Base-by-base conservation (phyloP, 64 coral and sea anemone species). In the Porites lutea region DNA sequence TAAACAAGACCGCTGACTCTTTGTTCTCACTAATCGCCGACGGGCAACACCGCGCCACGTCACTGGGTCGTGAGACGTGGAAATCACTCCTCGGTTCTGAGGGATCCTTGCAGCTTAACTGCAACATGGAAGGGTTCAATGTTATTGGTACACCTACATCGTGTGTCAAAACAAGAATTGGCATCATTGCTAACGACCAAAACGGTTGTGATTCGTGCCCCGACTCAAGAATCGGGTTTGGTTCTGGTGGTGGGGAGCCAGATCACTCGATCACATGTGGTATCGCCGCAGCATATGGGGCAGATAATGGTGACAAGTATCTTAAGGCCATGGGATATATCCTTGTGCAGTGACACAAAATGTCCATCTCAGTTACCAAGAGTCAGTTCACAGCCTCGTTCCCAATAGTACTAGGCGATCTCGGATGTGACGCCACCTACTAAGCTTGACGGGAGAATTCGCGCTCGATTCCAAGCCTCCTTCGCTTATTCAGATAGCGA, bases 61-160 rank as follows among this genome's bases (percentile, higher is more conserved):
- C 71, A 65, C 22, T 89, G 45, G 46, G 77, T 3, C 74, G 72
- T 23, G 19, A 45, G 2, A 52, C 77, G 4, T 94, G 92, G 92
- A 89, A 84, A 47, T 59, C 86, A 14, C 47, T 94, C 47, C 82
- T 94, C 18, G 8, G 71, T 80, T 27, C 47, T 2, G 67, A 66
- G 1, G 14, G 76, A 1, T 76, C 86, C 2, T 20, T 94, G 65
- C 92, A 94, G 54, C 16, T 13, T 16, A 49, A 89, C 45, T 94
- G 87, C 49, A 89, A 89, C 62, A 79, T 69, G 45, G 54, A 89
- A 73, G 92, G 92, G 50, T 94, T 94, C 55, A 94, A 94, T 59
- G 4, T 74, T 65, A 8, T 14, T 1, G 8, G 14, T 65, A 47
- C 2, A 47, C 3, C 1, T 8, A 3, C 6, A 8, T 8, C 11